phyloP scores from a whole-genome alignment of 2,888 invertebrate species.

The Pheosia gnoma region DNA sequence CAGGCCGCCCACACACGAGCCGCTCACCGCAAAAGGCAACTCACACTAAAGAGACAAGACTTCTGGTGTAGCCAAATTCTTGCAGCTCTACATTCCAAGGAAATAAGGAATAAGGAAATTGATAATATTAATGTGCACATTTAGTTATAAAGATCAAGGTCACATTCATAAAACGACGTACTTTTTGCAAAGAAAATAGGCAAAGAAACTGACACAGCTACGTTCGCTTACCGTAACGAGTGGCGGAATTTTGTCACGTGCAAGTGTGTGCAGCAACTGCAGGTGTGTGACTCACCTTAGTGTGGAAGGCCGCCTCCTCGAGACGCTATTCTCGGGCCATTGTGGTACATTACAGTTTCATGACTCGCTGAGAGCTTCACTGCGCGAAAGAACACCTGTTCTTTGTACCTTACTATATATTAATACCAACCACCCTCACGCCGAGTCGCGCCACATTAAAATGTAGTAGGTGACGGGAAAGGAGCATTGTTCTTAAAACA shows the following conservation, averaged over 20 bases:
- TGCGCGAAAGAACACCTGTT: not conserved
- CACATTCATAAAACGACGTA: too few species aligned
- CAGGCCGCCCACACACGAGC: not conserved
- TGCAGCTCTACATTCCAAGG: too few species aligned
- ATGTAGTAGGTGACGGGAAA: not conserved
- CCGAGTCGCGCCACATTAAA: not conserved
- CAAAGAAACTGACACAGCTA: too few species aligned
- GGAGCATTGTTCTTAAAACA: not conserved
- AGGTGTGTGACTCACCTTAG: not conserved
- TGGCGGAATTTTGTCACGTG: not conserved
- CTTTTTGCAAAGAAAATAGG: too few species aligned
- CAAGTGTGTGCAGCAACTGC: not conserved
- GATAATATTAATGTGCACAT: too few species aligned
- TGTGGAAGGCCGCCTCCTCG: not conserved
- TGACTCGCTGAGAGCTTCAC: conserved; percentile 1
- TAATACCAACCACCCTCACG: not conserved
- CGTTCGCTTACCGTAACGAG: not conserved
- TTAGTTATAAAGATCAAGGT: too few species aligned
- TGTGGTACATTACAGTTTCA: conserved; percentile 7
- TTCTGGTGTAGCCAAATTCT: not conserved
- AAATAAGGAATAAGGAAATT: too few species aligned
- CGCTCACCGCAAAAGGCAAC: not conserved
- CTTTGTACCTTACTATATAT: not conserved
- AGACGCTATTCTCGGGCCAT: not conserved
- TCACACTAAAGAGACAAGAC: not conserved